Conservation (phyloP, 2,797 vertebrate genomes). For the Anableps anableps region DNA sequence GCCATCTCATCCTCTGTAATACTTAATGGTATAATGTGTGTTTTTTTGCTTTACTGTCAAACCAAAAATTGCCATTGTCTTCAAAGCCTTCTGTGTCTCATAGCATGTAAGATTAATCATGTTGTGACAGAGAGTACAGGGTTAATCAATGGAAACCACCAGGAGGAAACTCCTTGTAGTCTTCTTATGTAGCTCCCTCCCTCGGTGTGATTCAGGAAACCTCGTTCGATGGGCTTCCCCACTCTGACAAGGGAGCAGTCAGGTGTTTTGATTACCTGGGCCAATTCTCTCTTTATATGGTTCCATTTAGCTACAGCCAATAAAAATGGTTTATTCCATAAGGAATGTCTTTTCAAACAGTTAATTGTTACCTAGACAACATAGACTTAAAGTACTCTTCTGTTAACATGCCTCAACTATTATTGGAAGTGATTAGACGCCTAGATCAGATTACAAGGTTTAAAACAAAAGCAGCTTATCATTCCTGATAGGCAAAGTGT, state of each 20-base stretch:
- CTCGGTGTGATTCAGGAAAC: conserved; percentile 16
- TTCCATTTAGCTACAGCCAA: background rate
- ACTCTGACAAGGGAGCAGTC: background rate
- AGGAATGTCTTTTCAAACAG: background rate
- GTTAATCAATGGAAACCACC: conserved; percentile 26
- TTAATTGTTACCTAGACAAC: background rate
- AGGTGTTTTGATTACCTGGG: background rate
- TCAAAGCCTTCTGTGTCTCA: conserved; percentile 1
- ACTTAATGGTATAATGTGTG: background rate
- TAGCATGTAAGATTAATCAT: conserved; percentile 12
- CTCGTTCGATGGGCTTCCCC: conserved; percentile 1
- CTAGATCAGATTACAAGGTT: conserved; percentile 72
- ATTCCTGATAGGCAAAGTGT: conserved; percentile 35
- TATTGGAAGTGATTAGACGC: conserved; percentile 79
- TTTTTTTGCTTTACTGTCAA: background rate
- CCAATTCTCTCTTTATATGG: background rate
- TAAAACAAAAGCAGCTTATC: conserved; percentile 78
- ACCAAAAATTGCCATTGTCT: background rate
- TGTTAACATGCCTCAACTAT: conserved; percentile 55
- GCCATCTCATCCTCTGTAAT: background rate
- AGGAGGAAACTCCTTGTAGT: conserved; percentile 16
- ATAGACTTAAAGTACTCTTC: conserved; percentile 34
- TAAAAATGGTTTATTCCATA: background rate
- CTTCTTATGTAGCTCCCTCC: conserved; percentile 4
- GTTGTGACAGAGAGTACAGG: conserved; percentile 3